phyloP scores from a whole-genome alignment of 2,113 vertebrate genomes.

The Colossoma macropomum region DNA sequence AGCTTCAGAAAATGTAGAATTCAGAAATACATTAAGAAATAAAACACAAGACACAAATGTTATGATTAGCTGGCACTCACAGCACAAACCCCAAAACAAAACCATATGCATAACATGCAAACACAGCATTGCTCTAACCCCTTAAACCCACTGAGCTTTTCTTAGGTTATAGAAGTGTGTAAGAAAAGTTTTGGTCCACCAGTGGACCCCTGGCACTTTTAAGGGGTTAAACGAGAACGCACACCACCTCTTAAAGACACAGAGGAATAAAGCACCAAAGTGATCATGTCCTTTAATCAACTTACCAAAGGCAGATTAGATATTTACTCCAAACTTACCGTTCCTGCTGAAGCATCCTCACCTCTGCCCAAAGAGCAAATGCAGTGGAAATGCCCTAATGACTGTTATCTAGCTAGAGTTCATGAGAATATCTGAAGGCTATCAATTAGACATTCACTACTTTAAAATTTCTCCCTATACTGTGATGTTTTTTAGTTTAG shows the following conservation, averaged over 20 bases:
- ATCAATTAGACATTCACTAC: background rate
- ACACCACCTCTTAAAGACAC: conserved; percentile 12
- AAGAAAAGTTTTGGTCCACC: too few species aligned
- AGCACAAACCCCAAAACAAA: background rate
- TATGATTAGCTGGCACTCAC: background rate
- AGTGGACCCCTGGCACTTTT: too few species aligned
- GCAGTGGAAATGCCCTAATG: conserved; percentile 4
- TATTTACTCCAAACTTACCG: conserved; percentile 38
- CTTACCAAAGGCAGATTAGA: conserved; percentile 28
- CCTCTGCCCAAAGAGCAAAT: conserved; percentile 33
- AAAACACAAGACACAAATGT: background rate
- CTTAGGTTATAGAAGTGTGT: too few species aligned
- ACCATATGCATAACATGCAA: background rate
- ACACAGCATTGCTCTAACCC: background rate
- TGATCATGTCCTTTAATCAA: too few species aligned
- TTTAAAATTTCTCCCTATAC: background rate
- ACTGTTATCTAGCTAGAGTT: background rate
- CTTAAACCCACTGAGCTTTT: too few species aligned
- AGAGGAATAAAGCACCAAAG: too few species aligned
- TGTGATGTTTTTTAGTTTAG: background rate
- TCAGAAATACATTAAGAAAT: background rate
- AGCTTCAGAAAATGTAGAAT: background rate
- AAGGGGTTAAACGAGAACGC: background rate
- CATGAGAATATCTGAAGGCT: background rate
- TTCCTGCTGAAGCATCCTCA: conserved; percentile 14